Evolutionary conservation across 2,888 invertebrate genomes (phyloP).

Genomic region (Willowsia nigromaculata): DNA sequence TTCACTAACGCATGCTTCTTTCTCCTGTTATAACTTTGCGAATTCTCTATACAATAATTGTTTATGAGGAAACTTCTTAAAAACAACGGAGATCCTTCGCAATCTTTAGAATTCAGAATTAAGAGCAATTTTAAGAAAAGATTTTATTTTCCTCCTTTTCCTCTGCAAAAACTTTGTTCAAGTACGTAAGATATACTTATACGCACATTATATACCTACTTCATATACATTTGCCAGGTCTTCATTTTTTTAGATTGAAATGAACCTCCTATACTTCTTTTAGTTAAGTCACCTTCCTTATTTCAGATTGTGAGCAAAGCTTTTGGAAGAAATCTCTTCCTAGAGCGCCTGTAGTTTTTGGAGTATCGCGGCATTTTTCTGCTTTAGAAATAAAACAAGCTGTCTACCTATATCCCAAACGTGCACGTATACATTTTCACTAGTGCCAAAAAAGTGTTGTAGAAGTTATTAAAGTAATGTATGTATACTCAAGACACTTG

Average conservation of each 20-base stretch:
- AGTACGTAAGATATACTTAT: background rate
- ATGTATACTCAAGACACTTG: background rate
- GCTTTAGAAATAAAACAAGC: background rate
- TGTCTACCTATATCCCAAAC: background rate
- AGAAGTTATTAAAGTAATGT: conserved; percentile 37
- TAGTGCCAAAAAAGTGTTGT: conserved; percentile 13
- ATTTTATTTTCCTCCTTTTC: background rate
- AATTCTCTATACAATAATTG: conserved; percentile 53
- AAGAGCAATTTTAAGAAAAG: conserved; percentile 6
- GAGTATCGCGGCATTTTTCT: background rate
- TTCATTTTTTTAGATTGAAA: too few species aligned
- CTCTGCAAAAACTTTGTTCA: background rate
- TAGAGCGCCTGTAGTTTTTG: background rate
- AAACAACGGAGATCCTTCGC: background rate
- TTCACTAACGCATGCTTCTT: too few species aligned
- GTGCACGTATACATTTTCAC: background rate
- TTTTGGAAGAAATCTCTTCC: background rate
- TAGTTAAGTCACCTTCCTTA: background rate
- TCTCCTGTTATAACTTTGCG: background rate
- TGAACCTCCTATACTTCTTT: too few species aligned
- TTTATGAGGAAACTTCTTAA: conserved; percentile 50
- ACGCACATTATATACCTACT: background rate
- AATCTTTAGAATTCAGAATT: background rate
- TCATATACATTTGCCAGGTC: too few species aligned
- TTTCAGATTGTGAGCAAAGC: background rate